Conservation (phyloP, 2,888 invertebrate species). For the Eledona agricola region DNA sequence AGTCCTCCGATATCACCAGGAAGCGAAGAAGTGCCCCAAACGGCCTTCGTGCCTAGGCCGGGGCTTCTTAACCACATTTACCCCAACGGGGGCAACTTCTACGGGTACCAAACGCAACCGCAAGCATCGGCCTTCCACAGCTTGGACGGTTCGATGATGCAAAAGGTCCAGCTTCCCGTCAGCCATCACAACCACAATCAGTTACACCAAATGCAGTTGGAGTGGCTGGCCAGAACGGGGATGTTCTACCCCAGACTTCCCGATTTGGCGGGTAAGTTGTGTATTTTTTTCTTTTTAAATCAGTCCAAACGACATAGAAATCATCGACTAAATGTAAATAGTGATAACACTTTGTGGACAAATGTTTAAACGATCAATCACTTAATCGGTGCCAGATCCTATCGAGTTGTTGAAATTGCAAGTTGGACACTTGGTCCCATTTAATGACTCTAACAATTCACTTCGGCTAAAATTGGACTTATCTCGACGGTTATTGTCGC, state of each 20-base stretch:
- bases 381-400: too few relatives aligned
- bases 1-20: slow-evolving; percentile 89
- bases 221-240: slow-evolving; percentile 90
- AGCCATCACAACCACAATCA: slow-evolving; percentile 64
- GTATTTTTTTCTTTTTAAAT: not conserved
- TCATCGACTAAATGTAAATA: too few relatives aligned
- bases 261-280: slow-evolving; percentile 77
- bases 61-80: slow-evolving; percentile 66
- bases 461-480: too few relatives aligned
- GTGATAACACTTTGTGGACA: too few relatives aligned
- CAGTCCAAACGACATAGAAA: not conserved
- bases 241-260: slow-evolving; percentile 92
- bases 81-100: slow-evolving; percentile 54
- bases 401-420: too few relatives aligned
- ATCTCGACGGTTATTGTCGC: too few relatives aligned
- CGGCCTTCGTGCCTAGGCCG: slow-evolving; percentile 68
- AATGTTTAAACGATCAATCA: too few relatives aligned
- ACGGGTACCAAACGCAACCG: slow-evolving; percentile 63
- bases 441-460: too few relatives aligned
- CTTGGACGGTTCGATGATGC: slow-evolving; percentile 64
- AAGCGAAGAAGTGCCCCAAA: slow-evolving; percentile 73
- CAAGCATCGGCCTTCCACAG: slow-evolving; percentile 67
- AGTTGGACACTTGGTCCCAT: too few relatives aligned
- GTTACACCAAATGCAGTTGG: slow-evolving; percentile 83
- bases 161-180: slow-evolving; percentile 63